A percentile compares a stretch with the other conserved stretches of the same genome.
Evolutionary conservation across 2,888 invertebrate genomes (phyloP).

Genomic region (Molanna angustata): DNA sequence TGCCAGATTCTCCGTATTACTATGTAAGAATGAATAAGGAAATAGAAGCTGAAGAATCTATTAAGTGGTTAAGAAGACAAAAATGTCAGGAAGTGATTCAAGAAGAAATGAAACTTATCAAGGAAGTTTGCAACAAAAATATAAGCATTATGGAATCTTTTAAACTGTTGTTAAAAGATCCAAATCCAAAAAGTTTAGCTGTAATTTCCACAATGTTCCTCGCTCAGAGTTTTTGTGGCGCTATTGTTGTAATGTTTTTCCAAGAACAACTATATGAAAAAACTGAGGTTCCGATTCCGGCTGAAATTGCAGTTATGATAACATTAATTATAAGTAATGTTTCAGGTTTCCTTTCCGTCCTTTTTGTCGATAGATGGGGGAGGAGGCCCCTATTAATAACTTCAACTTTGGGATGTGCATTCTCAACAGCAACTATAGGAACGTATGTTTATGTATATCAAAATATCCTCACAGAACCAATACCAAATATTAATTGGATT

Average conservation of each 20-base stretch:
- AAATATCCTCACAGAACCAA: conserved; percentile 8
- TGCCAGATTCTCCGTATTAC: conserved; percentile 33
- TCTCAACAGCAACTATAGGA: conserved; percentile 22
- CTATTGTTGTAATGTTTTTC: conserved; percentile 25
- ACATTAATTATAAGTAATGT: conserved; percentile 22
- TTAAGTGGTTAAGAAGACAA: conserved; percentile 23
- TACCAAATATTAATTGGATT: conserved; percentile 23
- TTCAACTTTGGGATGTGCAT: conserved; percentile 22
- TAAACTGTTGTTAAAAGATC: conserved; percentile 16
- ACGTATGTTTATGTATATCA: conserved; percentile 27
- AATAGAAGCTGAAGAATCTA: conserved; percentile 18
- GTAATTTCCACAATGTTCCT: conserved; percentile 20
- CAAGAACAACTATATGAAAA: conserved; percentile 24
- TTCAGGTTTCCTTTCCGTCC: conserved; percentile 18
- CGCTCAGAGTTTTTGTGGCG: conserved; percentile 24
- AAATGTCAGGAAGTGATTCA: conserved; percentile 15
- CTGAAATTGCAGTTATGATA: conserved; percentile 24
- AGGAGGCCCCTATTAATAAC: conserved; percentile 24
- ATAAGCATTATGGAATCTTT: conserved; percentile 12
- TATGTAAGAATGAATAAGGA: conserved; percentile 24
- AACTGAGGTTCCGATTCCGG: conserved; percentile 13
- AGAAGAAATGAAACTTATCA: conserved; percentile 23
- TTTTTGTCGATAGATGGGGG: conserved; percentile 29
- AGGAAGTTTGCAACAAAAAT: conserved; percentile 20
- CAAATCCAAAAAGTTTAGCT: conserved; percentile 23